These are phyloP conservation scores for Myodes glareolus DNA, from an alignment of 2,113 vertebrate species.

Conservation along the genomic window DNA sequence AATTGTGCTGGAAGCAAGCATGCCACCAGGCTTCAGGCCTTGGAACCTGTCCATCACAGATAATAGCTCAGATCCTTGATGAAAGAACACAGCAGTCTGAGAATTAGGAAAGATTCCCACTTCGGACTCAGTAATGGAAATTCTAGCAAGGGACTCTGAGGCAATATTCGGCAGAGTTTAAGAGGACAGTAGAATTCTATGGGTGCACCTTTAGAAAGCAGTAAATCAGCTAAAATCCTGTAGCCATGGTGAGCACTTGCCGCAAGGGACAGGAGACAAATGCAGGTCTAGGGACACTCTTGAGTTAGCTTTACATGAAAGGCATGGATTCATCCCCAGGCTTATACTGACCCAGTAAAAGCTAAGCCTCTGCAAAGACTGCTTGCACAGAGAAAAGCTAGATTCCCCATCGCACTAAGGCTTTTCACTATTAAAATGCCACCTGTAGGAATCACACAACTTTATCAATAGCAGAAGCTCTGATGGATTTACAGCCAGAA, in stretches of 20 bases:
- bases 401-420: neutral
- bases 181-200: neutral
- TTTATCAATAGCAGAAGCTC: neutral
- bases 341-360: slow-evolving; percentile 15
- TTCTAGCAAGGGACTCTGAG: neutral
- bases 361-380: neutral
- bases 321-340: neutral
- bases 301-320: slow-evolving; percentile 54
- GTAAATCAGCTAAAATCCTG: slow-evolving; percentile 20
- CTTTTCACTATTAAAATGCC: neutral
- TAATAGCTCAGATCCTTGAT: neutral
- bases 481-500: neutral
- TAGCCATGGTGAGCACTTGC: neutral
- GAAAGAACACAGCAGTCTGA: neutral
- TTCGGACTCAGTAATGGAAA: slow-evolving; percentile 1
- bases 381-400: neutral
- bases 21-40: neutral
- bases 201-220: neutral
- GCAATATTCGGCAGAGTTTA: neutral
- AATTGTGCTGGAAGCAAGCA: neutral
- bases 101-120: neutral
- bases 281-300: neutral
- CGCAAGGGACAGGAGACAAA: slow-evolving; percentile 24
- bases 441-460: neutral
- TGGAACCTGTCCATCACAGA: neutral